Conservation (phyloP, 2,888 invertebrate genomes). For the Caprella mutica region DNA sequence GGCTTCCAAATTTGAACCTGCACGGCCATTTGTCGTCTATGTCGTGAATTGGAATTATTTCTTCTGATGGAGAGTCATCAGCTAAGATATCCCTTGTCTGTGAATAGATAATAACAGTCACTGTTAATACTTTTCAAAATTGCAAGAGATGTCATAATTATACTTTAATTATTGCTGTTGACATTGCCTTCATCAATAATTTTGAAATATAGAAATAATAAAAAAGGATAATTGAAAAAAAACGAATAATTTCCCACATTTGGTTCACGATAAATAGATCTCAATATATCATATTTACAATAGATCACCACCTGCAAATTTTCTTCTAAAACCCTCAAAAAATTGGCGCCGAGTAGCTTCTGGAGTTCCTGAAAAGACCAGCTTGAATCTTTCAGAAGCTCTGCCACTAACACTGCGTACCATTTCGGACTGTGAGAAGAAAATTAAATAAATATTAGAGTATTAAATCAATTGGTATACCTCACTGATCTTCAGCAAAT, state of each 20-base stretch:
- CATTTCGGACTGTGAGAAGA: neutral
- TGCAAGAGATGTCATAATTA: neutral
- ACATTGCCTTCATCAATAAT: no score
- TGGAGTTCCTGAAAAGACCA: neutral
- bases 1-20: slow-evolving; percentile 2
- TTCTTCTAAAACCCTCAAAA: slow-evolving; percentile 1
- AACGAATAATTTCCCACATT: no score
- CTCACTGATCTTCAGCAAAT: no score
- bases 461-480: no score
- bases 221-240: no score
- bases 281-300: no score
- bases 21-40: slow-evolving; percentile 7
- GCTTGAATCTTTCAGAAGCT: neutral
- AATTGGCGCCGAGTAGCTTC: slow-evolving; percentile 5
- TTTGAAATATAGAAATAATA: no score
- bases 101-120: no score
- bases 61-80: neutral
- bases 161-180: neutral
- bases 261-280: no score
- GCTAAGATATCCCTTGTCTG: slow-evolving; percentile 3
- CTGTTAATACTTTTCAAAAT: neutral
- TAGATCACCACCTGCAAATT: slow-evolving; percentile 1
- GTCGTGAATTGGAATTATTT: slow-evolving; percentile 8
- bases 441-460: neutral
- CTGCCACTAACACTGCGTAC: neutral